Percentiles rank a stretch among this genome's conserved stretches.
phyloP scores from a whole-genome alignment of 2,888 invertebrate genomes.

The Xestia rhomboidea region DNA sequence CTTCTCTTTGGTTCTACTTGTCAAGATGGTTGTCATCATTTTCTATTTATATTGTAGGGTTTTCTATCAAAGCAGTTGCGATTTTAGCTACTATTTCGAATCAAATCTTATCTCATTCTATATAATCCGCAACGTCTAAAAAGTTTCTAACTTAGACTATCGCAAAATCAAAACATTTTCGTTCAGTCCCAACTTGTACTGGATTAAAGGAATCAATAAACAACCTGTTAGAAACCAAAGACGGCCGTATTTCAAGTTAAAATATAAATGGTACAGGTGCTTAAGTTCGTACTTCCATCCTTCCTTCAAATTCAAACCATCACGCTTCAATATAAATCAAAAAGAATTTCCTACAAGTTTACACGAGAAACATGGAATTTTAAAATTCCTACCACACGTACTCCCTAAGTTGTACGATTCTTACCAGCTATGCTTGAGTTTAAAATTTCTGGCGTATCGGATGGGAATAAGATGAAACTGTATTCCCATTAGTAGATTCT shows the following conservation, averaged over 20 bases:
- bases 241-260: background rate
- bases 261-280: slow-evolving; percentile 7
- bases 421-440: slow-evolving; percentile 42
- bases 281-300: background rate
- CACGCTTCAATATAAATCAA: slow-evolving; percentile 40
- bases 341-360: slow-evolving; percentile 39
- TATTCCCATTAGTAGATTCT: slow-evolving; percentile 58
- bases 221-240: background rate
- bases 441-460: slow-evolving; percentile 52
- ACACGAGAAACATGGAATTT: slow-evolving; percentile 44
- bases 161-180: background rate
- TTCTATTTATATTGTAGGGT: background rate
- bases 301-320: slow-evolving; percentile 26
- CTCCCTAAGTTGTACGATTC: slow-evolving; percentile 47
- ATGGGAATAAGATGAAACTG: slow-evolving; percentile 58
- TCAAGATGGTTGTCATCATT: background rate
- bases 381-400: slow-evolving; percentile 54
- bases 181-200: background rate
- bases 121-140: background rate
- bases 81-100: background rate
- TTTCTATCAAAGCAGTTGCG: background rate
- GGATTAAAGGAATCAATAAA: background rate
- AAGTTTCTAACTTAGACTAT: background rate
- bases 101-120: background rate
- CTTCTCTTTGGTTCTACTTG: background rate